Evolutionary conservation across 2,888 invertebrate genomes (phyloP), one percentile per base, ranked within the genome.

Genomic region (Drosophila yooni): DNA sequence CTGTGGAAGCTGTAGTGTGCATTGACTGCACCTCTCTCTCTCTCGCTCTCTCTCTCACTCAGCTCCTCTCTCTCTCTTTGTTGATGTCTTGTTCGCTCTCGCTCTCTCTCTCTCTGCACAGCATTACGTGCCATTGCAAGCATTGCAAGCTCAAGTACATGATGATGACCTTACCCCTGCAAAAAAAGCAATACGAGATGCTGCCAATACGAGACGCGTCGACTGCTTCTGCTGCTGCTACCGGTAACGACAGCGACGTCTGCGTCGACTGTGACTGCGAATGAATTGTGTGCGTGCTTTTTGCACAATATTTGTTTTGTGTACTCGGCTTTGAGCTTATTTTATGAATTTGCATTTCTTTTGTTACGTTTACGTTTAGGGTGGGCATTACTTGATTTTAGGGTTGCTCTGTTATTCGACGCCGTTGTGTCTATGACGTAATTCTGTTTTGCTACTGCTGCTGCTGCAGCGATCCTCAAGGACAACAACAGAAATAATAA

Each of bases 131-230:
- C 60, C 75, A 74, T 70, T 82, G 77, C 80, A 80, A 77, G 70
- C 74, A 59, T 74, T 76, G 80, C 83, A 88, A 88, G 90, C 90
- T 88, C 86, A 86, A 89, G 86, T 89, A 89, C 88, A 88, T 79
- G 46, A 46, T 46, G 46, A 46, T 46, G 88, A 86, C 86, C 86
- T 86, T 89, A 88, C 90, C 83, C 88, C 88, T 82, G 83, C 81
- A 69, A 72, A 78, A 36, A 38, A 27, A 29, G 27, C 21, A 53
- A 53, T 21, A 33, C 69, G 57, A 61, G 67, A 70, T 58, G 62
- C 53, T 65, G 66, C 66, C 78, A 69, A 76, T 64, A 51, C 80
- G 70, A 75, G 27, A 33, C 38, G 31, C 34, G 29, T 57, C 60
- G 68, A 13, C 34, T 27, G 71, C 46, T 56, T 61, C 79, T 63